Evolutionary conservation across 1,140 invertebrate genomes (phyloP), one percentile per base, ranked within the genome.

Genomic region (Drosophila tani): DNA sequence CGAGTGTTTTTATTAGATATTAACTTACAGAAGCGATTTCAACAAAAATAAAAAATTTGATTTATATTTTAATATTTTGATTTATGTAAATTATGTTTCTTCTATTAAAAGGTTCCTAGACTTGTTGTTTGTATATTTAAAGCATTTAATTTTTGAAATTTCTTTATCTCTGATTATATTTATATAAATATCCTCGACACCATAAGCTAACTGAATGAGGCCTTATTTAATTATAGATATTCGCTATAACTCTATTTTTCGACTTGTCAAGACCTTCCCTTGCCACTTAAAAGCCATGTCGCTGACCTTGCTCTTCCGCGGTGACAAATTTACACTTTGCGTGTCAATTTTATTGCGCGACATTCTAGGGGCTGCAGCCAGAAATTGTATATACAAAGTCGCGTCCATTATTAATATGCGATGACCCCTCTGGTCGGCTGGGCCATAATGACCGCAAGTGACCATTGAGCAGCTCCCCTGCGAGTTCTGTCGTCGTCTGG

Each of bases 271-370:
- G 32, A 38, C 32, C 19, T 55, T n/a, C 32, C 11, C 32, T 40
- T 40, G 14, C 24, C 53, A 56, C 35, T 40, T n/a, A 11, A 24
- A 12, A 11, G 5, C 35, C 35, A 6, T 40, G 53, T 40, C 53
- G 53, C 29, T 29, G 27, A 32, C 50, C 59, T 62, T 14, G 17
- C 7, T 56, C 19, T 46, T 12, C 24, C 15, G 17, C 19, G 35
- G 57, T 82, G 81, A 82, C 77, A 82, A 82, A 82, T 82, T 51
- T 50, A 79, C 80, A 79, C 60, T 70, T 82, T 83, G 80, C 81
- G 81, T 82, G 81, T 53, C 43, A 19, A 29, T 65, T 79, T 53
- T 57, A 65, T 75, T 75, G 75, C 38, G 57, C 51, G 45, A 45
- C 58, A 57, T 78, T 69, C 63, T 45, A 57, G 41, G 46, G 46